phyloP scores from a whole-genome alignment of 2,888 invertebrate species.

The Drosophila merina region DNA sequence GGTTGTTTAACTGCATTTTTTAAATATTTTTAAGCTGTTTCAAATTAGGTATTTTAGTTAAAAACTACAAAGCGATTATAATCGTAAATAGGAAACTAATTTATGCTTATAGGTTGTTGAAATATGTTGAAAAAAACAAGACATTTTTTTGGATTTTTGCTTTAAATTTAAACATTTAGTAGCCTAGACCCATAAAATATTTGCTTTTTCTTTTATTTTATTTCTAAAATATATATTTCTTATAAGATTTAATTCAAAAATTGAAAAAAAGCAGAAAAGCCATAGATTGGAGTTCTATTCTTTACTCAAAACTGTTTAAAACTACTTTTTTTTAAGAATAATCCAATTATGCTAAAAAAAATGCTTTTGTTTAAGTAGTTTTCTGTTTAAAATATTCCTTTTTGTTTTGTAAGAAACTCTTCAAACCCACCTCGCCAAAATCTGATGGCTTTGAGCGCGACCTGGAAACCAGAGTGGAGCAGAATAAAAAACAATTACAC shows the following conservation, averaged over 20 bases:
- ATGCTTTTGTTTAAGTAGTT: no score
- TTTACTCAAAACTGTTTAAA: no score
- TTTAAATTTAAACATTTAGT: no score
- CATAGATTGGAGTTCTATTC: no score
- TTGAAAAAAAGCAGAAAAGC: no score
- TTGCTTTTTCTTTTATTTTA: no score
- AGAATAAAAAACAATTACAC: slow-evolving; percentile 69
- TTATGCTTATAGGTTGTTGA: background rate
- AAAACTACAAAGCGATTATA: background rate
- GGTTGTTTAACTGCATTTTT: background rate
- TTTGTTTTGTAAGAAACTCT: background rate
- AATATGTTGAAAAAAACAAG: background rate
- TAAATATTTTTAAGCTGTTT: background rate
- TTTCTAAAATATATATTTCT: no score
- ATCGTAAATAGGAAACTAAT: background rate
- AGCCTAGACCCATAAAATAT: no score
- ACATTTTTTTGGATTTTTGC: background rate
- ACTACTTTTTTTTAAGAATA: no score
- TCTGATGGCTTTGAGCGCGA: slow-evolving; percentile 26
- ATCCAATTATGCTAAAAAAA: no score
- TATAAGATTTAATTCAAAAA: no score
- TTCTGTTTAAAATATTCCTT: no score
- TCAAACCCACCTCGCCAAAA: slow-evolving; percentile 22
- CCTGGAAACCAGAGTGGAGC: slow-evolving; percentile 46
- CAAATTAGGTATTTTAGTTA: background rate